Evolutionary conservation across 2,113 vertebrate genomes (phyloP).

Genomic region (Hippocampus barbouri): DNA sequence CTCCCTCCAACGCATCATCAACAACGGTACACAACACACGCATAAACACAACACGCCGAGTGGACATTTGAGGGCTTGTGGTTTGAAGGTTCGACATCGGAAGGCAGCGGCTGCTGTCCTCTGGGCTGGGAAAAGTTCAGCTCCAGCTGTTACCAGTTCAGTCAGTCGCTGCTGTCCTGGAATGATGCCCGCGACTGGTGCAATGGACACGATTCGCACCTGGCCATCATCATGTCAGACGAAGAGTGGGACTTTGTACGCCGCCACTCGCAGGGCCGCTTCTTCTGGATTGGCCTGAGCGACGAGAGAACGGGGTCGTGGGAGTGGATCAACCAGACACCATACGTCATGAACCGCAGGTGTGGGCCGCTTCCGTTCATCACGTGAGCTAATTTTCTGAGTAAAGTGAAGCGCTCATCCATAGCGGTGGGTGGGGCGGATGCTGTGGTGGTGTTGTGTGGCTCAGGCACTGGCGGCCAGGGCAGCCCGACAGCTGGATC

Average conservation of each 20-base stretch:
- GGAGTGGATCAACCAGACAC: conserved; percentile 65
- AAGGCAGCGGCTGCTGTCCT: conserved; percentile 34
- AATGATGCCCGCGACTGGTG: conserved; percentile 44
- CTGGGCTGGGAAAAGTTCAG: conserved; percentile 8
- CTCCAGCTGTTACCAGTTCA: conserved; percentile 40
- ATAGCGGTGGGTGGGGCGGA: neutral
- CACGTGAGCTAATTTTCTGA: neutral
- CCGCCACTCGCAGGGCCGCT: fast-evolving
- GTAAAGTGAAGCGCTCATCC: neutral
- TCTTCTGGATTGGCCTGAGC: conserved; percentile 53
- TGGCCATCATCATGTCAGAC: conserved; percentile 34
- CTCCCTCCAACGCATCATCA: conserved; percentile 26
- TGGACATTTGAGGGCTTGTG: neutral
- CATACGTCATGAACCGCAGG: conserved; percentile 59
- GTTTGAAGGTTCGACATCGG: neutral
- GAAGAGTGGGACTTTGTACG: conserved; percentile 45
- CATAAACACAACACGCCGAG: neutral
- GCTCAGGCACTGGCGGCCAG: conserved; percentile 14
- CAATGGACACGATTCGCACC: conserved; percentile 45
- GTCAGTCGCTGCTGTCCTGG: conserved; percentile 3
- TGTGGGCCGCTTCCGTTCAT: conserved; percentile 10
- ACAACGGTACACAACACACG: conserved; percentile 40
- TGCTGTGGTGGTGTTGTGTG: neutral
- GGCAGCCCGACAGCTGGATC: conserved; percentile 21
- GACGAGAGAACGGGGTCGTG: conserved; percentile 45